Evolutionary conservation across 2,888 invertebrate genomes (phyloP).

Genomic region (Tetramorium bicarinatum): DNA sequence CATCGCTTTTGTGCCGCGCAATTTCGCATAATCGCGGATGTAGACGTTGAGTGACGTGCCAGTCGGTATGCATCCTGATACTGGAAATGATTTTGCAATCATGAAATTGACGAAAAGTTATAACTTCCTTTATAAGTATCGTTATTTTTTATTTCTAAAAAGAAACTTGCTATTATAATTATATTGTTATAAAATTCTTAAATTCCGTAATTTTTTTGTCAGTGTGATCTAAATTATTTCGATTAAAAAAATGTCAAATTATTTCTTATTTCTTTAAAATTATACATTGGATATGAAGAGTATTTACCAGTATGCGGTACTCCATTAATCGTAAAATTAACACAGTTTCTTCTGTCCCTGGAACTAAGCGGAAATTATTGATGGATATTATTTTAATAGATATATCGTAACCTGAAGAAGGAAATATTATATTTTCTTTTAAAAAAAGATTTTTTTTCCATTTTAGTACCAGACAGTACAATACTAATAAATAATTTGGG

Average conservation of each 20-base stretch:
- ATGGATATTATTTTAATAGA: too few species aligned
- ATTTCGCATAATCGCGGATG: conserved; percentile 88
- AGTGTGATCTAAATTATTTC: background rate
- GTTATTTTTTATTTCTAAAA: background rate
- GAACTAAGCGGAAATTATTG: conserved; percentile 15
- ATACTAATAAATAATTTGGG: too few species aligned
- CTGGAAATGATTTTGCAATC: conserved; percentile 66
- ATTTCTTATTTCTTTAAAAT: too few species aligned
- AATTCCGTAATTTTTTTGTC: background rate
- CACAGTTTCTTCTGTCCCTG: conserved; percentile 47
- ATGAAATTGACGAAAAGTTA: background rate
- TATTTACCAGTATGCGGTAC: conserved; percentile 68
- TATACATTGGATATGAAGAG: background rate
- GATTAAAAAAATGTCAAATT: background rate
- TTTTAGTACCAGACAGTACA: too few species aligned
- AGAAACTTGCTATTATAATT: background rate
- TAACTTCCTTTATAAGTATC: background rate
- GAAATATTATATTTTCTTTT: too few species aligned
- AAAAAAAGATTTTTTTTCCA: too few species aligned
- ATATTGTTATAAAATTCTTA: background rate
- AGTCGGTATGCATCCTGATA: conserved; percentile 80
- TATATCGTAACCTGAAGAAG: too few species aligned
- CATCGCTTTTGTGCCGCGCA: conserved; percentile 91
- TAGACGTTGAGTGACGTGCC: conserved; percentile 89
- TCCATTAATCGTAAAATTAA: conserved; percentile 76